Conservation (phyloP, 1,140 invertebrate species). For the Nasonia longicornis region DNA sequence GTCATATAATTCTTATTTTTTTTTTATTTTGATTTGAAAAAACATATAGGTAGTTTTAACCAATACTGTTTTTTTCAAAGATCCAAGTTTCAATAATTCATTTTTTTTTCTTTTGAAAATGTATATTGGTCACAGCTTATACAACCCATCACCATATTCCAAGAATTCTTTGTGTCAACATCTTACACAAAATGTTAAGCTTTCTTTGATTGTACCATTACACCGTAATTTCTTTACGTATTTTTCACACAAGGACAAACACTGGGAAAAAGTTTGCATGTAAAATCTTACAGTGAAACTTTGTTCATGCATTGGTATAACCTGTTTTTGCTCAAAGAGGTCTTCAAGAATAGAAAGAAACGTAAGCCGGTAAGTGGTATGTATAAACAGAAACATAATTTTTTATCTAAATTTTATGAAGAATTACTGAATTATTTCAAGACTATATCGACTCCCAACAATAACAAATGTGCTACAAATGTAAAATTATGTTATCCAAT, state of each 20-base stretch:
- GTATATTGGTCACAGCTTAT: neutral
- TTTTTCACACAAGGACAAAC: slow-evolving; percentile 53
- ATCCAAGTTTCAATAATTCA: neutral
- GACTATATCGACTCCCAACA: slow-evolving; percentile 1
- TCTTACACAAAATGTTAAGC: neutral
- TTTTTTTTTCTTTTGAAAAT: neutral
- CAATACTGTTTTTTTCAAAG: neutral
- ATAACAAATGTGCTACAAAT: slow-evolving; percentile 14
- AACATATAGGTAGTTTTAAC: neutral
- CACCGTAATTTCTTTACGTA: neutral
- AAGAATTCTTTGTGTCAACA: neutral
- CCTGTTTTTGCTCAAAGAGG: neutral
- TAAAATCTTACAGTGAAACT: slow-evolving; percentile 15
- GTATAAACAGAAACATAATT: neutral
- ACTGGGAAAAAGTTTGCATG: slow-evolving; percentile 56
- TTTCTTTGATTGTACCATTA: neutral
- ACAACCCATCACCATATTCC: slow-evolving; percentile 30
- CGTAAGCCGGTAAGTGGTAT: neutral
- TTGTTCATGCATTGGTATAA: neutral
- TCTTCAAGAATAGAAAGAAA: neutral
- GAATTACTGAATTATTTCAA: slow-evolving; percentile 1
- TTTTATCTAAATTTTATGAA: neutral
- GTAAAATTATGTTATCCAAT: neutral
- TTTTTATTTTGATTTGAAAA: slow-evolving; percentile 14
- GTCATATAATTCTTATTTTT: neutral